Base-by-base conservation (phyloP, 2,113 vertebrate species). In the Collichthys lucidus region DNA sequence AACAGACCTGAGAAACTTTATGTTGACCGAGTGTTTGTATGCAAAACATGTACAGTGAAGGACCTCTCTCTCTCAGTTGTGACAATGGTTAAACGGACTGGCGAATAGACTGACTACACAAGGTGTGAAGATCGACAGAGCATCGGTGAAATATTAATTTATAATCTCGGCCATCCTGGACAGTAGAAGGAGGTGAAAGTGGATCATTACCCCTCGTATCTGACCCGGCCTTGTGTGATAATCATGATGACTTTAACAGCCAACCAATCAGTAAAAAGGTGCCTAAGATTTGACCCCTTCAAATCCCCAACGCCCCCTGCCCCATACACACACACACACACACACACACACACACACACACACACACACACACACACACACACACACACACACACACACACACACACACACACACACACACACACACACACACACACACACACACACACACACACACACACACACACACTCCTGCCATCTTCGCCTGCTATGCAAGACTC, bases 401-500 rank as follows among this genome's bases (percentile, higher is more conserved):
- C n/a, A n/a, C n/a, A n/a, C n/a, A n/a, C n/a, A n/a, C n/a, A n/a
- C n/a, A n/a, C n/a, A n/a, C n/a, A n/a, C n/a, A n/a, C n/a, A n/a
- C n/a, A n/a, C n/a, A n/a, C n/a, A n/a, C n/a, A n/a, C n/a, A n/a
- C n/a, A n/a, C n/a, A n/a, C n/a, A n/a, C n/a, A n/a, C n/a, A n/a
- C n/a, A n/a, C n/a, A n/a, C n/a, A n/a, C n/a, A n/a, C n/a, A n/a
- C n/a, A n/a, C n/a, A n/a, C n/a, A n/a, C n/a, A n/a, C n/a, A 12
- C 29, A 31, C 62, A 79, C 70, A 47, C 88, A 86, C 85, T 91
- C 71, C 88, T 77, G 88, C 93, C 93, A 94, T 91, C 91, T 93
- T 93, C 80, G 84, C 92, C 93, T 92, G 93, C 95, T 96, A 96
- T 95, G 95, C 95, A 96, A 95, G 87, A 94, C 91, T 84, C 85